Evolutionary conservation across 2,797 vertebrate species (phyloP), one percentile per base, ranked within the genome.

Genomic region (Sebastes reedi): DNA sequence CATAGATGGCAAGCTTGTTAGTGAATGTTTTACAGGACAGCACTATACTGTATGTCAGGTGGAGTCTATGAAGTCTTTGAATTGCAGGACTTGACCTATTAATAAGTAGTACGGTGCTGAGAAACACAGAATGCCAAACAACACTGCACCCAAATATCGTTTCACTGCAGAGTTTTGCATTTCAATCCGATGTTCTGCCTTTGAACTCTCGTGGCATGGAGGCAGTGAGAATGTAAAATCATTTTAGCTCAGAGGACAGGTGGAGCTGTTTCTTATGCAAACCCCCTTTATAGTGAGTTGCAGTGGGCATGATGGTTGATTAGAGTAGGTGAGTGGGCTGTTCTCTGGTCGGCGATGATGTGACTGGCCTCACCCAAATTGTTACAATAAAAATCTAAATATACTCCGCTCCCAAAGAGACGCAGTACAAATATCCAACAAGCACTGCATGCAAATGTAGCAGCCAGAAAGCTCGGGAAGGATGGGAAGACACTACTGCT

Each of bases 121-220:
- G 72, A 75, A 86, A 89, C 77, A 67, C 81, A 59, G 66, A 89
- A 86, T 79, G 42, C 64, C 72, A 84, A 88, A 88, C 29, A 59
- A 58, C 70, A 54, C 70, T 82, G 78, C 74, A 54, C 71, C 67
- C 67, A 68, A 73, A 81, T 68, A 77, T 68, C 16, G 11, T 60
- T 79, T 83, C 64, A 79, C 84, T 83, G 81, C 83, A 89, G 87
- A 90, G 81, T 86, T 92, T 89, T 88, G 84, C 83, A 88, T 87
- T 89, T 86, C 72, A 89, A 80, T 87, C 74, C 74, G 14, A 67
- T 71, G 73, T 67, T 72, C 67, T 88, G 87, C 83, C 88, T 89
- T 88, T 84, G 87, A 88, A 86, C 80, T 87, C 67, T 73, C 6
- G 61, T 77, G 73, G 79, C 3, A 13, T 55, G 60, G 73, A 80